Evolutionary conservation across 2,888 invertebrate species (phyloP), one percentile per base, ranked within the genome.

Genomic region (Rhimphoctona megacephalus): DNA sequence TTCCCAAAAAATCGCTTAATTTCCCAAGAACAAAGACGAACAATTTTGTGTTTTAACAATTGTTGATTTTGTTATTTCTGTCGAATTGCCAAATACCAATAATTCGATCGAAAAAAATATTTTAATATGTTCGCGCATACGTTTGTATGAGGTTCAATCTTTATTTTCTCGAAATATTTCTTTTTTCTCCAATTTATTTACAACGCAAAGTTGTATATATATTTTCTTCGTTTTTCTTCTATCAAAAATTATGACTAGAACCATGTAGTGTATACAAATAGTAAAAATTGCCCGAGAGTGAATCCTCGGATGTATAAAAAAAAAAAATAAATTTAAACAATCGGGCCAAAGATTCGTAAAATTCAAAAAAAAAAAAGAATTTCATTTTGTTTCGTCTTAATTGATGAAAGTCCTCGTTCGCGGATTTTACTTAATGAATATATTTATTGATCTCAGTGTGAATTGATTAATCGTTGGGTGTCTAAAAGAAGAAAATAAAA

Each of bases 371-470:
- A 52, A 19, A 33, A 33, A 70, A 25, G 2, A 61, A 8, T 25
- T 30, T 46, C 36, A 30, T 69, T 72, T 5, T 85, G 49, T 64
- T 66, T 70, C 36, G 73, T 73, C 57, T 5, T 19, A 52, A 54
- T 73, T 69, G 81, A 54, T 22, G 46, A 69, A 43, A 25, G 25
- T 52, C 25, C 66, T n/a, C 54, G 25, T 22, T 69, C 19, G 86
- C 83, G 81, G 70, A 84, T 88, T 82, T 82, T 76, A 86, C 85
- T 87, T 85, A 85, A 83, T 83, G 61, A 46, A 54, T 30, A 61
- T 69, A 67, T 66, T 61, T 30, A 77, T 52, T 73, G 86, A 86
- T 86, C 86, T 86, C 86, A 86, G 72, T 72, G 81, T 73, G 74
- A 80, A 30, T 57, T 36, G 33, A n/a, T 46, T 46, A 49, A 54